Base-by-base conservation (phyloP, 2,113 vertebrate genomes). In the Perca fluviatilis region DNA sequence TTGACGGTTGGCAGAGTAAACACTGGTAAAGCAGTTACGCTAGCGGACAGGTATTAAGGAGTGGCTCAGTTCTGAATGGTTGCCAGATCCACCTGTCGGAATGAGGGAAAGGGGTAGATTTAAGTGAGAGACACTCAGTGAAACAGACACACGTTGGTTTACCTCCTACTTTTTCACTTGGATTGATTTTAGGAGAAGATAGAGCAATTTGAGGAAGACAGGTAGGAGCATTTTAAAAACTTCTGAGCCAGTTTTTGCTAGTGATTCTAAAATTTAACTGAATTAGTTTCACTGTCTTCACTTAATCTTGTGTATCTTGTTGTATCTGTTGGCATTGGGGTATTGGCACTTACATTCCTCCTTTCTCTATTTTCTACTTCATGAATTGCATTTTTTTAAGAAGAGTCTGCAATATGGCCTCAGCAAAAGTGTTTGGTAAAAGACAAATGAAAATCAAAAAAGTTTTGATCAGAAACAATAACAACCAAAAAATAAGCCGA, bases 61-160 rank as follows among this genome's bases (percentile, higher is more conserved):
- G 87, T 80, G 85, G 77, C 85, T 50, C 53, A 23, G 27, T 65
- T 18, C 61, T 87, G 79, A 75, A 83, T 43, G 30, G 54, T 16
- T 73, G 74, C 83, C 83, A 88, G 73, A 80, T 80, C 66, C 87
- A 87, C 82, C 87, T 83, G 85, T 87, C 2, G 57, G 49, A 47
- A 36, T 47, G n/a, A 40, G n/a, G 64, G 50, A 49, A 66, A 21
- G 30, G 33, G 66, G 33, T 63, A 50, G 63, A 68, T 46, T 10
- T 43, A 1, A 21, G n/a, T 30, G 5, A 6, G 1, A 27, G 27
- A 67, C 27, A 70, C 7, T 65, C 21, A 3, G 8, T 46, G 50
- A 57, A 27, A 36, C 19, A 27, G 25, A 61, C 14, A 33, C n/a
- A 30, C 4, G 10, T 23, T 79, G 69, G 50, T 68, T 21, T 49